Evolutionary conservation across 2,888 invertebrate species (phyloP).

Genomic region (Microctonus aethiopoides): DNA sequence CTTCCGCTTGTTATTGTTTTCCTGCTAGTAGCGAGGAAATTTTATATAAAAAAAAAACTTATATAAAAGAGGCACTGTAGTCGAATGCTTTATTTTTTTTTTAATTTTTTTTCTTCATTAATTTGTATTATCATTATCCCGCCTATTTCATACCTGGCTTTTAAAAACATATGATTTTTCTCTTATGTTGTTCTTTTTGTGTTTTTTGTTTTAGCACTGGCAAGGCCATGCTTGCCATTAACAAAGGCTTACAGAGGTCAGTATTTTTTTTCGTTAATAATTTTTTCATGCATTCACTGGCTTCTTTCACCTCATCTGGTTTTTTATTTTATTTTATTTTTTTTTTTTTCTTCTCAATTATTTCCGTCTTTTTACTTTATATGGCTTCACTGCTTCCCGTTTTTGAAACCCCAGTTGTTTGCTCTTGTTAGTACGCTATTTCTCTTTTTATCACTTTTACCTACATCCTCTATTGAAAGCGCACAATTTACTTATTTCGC

Average conservation of each 20-base stretch:
- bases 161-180: slow-evolving; percentile 56
- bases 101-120: slow-evolving; percentile 45
- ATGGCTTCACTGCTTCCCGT: slow-evolving; percentile 42
- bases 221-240: slow-evolving; percentile 86
- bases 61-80: slow-evolving; percentile 33
- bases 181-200: slow-evolving; percentile 69
- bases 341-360: slow-evolving; percentile 34
- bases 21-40: slow-evolving; percentile 37
- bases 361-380: slow-evolving; percentile 36
- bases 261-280: slow-evolving; percentile 69
- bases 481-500: neutral
- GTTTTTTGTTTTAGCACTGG: slow-evolving; percentile 79
- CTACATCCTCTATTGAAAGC: neutral
- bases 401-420: slow-evolving; percentile 31
- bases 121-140: neutral
- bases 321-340: slow-evolving; percentile 35
- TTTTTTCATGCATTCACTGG: slow-evolving; percentile 35
- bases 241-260: slow-evolving; percentile 86
- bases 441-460: neutral
- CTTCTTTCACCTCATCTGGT: slow-evolving; percentile 27
- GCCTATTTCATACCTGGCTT: slow-evolving; percentile 27
- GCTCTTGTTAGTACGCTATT: neutral
- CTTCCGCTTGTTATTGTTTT: slow-evolving; percentile 27
- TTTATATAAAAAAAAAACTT: slow-evolving; percentile 30
- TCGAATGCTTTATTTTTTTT: slow-evolving; percentile 39